Percentiles rank a stretch among this genome's conserved stretches.
Evolutionary conservation across 2,113 vertebrate species (phyloP).

Genomic region (Stigmatopora nigra): DNA sequence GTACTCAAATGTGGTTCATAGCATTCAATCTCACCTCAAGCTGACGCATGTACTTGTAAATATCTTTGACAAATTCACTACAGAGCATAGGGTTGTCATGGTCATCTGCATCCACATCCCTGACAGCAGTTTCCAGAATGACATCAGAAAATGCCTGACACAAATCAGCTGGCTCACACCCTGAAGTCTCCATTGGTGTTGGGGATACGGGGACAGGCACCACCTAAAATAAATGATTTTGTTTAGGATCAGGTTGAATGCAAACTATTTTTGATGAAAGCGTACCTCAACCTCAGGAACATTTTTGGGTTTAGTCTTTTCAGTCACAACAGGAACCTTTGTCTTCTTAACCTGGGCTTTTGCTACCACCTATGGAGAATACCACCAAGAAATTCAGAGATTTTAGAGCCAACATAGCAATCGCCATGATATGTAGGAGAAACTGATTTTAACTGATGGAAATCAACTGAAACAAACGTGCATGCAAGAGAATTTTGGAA

Average conservation of each 20-base stretch:
- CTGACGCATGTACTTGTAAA: slow-evolving; percentile 76
- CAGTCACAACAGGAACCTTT: slow-evolving; percentile 31
- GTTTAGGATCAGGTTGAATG: not conserved
- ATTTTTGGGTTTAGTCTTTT: slow-evolving; percentile 31
- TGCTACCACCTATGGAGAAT: slow-evolving; percentile 21
- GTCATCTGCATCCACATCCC: slow-evolving; percentile 74
- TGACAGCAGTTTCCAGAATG: slow-evolving; percentile 65
- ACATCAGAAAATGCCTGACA: slow-evolving; percentile 77
- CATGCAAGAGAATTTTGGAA: no score
- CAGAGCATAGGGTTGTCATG: slow-evolving; percentile 73
- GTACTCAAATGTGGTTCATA: no score
- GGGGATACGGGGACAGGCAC: slow-evolving; percentile 44
- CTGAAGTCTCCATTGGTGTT: slow-evolving; percentile 68
- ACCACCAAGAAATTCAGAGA: not conserved
- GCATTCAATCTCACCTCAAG: slow-evolving; percentile 68
- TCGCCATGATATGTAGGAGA: no score
- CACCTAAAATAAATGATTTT: not conserved
- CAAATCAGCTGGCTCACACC: slow-evolving; percentile 60
- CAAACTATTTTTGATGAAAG: not conserved
- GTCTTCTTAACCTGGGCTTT: slow-evolving; percentile 54
- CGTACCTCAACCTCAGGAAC: slow-evolving; percentile 43
- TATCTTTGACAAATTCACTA: slow-evolving; percentile 78
- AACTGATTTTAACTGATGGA: no score
- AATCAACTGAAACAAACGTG: no score
- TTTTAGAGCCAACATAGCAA: no score